A percentile compares a stretch with the other conserved stretches of the same genome.
phyloP scores from a whole-genome alignment of 1,140 invertebrate genomes.

The Plutomurus gul region DNA sequence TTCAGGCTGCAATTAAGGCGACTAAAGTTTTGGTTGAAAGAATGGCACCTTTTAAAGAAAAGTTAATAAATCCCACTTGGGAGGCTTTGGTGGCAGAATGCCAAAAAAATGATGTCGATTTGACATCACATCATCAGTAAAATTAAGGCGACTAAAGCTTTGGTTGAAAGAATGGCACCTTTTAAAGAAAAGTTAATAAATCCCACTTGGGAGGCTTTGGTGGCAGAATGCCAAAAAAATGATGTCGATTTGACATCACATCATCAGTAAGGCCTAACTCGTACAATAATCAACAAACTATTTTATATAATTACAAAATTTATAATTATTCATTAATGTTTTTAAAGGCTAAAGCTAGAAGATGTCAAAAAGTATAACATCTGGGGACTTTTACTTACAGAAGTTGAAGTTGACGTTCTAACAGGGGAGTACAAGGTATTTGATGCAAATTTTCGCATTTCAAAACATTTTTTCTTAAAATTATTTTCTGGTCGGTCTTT shows the following conservation, averaged over 20 bases:
- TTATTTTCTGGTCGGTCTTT: neutral
- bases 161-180: conserved; percentile 14
- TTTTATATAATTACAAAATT: conserved; percentile 59
- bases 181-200: conserved; percentile 57
- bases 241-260: conserved; percentile 69
- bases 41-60: conserved; percentile 54
- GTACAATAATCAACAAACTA: conserved; percentile 59
- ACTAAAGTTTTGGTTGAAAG: neutral
- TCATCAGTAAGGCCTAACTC: conserved; percentile 63
- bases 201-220: neutral
- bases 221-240: conserved; percentile 60
- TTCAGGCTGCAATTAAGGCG: conserved; percentile 12
- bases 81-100: conserved; percentile 57
- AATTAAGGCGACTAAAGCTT: neutral
- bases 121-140: conserved; percentile 70
- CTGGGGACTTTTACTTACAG: conserved; percentile 66
- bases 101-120: conserved; percentile 64
- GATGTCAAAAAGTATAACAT: conserved; percentile 65
- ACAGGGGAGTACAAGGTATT: conserved; percentile 64
- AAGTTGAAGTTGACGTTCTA: conserved; percentile 76
- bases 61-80: conserved; percentile 54
- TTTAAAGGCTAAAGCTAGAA: conserved; percentile 64
- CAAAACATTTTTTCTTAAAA: neutral
- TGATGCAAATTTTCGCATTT: neutral
- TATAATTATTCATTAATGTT: conserved; percentile 71